phyloP scores from a whole-genome alignment of 2,888 invertebrate genomes.

The Netelia melanura region DNA sequence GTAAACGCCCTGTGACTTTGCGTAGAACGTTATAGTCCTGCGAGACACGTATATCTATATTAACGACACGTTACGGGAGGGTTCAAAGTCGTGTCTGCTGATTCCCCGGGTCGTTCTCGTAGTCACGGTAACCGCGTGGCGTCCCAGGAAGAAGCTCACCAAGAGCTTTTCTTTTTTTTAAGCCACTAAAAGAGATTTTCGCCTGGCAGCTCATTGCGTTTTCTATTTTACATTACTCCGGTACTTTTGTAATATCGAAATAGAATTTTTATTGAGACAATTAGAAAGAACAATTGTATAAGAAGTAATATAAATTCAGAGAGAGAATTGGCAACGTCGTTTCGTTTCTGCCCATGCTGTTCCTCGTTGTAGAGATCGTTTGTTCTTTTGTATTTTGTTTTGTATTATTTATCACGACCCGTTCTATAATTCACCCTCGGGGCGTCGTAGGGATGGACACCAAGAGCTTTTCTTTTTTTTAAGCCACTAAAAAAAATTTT shows the following conservation, averaged over 20 bases:
- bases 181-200: neutral
- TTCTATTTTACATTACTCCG: neutral
- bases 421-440: neutral
- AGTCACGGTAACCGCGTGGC: conserved; percentile 61
- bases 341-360: conserved; percentile 19
- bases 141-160: neutral
- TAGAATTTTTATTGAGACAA: neutral
- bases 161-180: neutral
- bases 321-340: conserved; percentile 57
- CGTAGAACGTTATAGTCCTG: too few relatives aligned
- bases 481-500: too few relatives aligned
- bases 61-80: neutral
- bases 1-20: too few relatives aligned
- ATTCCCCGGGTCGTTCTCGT: conserved; percentile 57
- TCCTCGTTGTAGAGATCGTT: conserved; percentile 20
- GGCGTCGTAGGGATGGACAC: neutral
- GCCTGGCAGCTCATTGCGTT: too few relatives aligned
- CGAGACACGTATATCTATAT: neutral
- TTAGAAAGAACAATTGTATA: neutral
- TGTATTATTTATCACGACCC: conserved; percentile 40
- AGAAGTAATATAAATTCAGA: neutral
- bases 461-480: too few relatives aligned
- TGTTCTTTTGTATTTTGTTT: conserved; percentile 27
- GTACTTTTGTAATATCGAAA: neutral
- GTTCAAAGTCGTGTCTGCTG: conserved; percentile 43